Evolutionary conservation across 2,888 invertebrate genomes (phyloP).

Genomic region (Cephonodes hylas): DNA sequence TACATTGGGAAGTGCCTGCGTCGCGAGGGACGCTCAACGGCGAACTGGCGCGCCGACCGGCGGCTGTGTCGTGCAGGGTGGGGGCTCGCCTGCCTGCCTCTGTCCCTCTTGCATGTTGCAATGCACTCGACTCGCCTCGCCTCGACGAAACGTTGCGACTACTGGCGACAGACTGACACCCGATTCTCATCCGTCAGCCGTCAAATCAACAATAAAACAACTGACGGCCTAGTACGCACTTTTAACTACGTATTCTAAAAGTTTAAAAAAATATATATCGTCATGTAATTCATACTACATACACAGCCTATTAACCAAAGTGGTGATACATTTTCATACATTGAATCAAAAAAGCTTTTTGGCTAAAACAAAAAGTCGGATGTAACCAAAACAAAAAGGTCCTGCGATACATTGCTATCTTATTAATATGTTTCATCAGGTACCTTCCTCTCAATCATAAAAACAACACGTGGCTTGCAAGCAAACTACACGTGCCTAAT

Average conservation of each 20-base stretch:
- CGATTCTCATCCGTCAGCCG: constrained; percentile 27
- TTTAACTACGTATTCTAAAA: neutral
- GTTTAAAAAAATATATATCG: no score
- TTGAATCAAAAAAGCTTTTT: no score
- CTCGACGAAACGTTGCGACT: constrained; percentile 48
- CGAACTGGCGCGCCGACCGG: constrained; percentile 66
- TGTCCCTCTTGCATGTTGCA: constrained; percentile 72
- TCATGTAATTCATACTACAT: no score
- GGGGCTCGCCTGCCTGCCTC: constrained; percentile 65
- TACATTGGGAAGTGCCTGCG: constrained; percentile 64
- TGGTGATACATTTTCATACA: no score
- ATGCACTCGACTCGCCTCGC: constrained; percentile 63
- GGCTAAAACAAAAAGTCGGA: no score
- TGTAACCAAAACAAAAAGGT: neutral
- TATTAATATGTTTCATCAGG: no score
- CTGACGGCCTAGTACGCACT: neutral
- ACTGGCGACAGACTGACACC: constrained; percentile 24
- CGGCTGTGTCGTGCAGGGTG: constrained; percentile 44
- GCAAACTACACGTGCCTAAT: no score
- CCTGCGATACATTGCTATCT: no score
- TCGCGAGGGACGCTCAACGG: constrained; percentile 75
- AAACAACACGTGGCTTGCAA: no score
- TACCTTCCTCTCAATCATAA: no score
- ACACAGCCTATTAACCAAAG: no score
- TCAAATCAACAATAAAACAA: neutral